phyloP scores from a whole-genome alignment of 2,797 vertebrate species.

The Thripadectes ignobilis region DNA sequence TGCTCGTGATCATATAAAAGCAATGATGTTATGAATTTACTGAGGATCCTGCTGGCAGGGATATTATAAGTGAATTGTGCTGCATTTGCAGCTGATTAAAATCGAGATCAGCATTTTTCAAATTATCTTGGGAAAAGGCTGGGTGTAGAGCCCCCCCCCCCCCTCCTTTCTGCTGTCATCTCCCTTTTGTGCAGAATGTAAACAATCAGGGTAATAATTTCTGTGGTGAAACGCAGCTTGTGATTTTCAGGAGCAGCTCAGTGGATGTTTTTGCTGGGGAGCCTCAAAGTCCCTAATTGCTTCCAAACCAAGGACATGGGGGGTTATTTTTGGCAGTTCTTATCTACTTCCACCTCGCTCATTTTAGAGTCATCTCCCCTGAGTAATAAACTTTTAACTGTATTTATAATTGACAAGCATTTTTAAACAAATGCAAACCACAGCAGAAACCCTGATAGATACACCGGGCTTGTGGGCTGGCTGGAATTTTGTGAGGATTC shows the following conservation, averaged over 20 bases:
- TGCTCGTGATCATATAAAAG: constrained; percentile 60
- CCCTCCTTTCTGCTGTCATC: constrained; percentile 40
- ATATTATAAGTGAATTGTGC: constrained; percentile 69
- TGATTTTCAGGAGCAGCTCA: not conserved
- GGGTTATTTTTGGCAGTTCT: not conserved
- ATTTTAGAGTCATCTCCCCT: not conserved
- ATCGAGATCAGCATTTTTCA: constrained; percentile 71
- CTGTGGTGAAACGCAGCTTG: not conserved
- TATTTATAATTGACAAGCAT: constrained; percentile 20
- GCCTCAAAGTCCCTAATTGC: not conserved
- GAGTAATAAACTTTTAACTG: constrained; percentile 17
- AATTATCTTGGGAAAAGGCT: constrained; percentile 61
- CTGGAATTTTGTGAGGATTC: not conserved
- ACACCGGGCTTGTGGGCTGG: not conserved
- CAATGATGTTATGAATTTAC: constrained; percentile 66
- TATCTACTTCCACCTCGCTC: not conserved
- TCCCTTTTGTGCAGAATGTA: constrained; percentile 49
- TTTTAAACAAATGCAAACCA: constrained; percentile 33
- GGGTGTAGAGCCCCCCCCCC: not conserved
- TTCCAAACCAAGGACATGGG: not conserved
- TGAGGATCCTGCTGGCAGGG: constrained; percentile 63
- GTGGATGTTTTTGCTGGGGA: not conserved
- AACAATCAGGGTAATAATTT: constrained; percentile 54
- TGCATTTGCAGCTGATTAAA: constrained; percentile 71
- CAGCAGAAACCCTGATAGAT: constrained; percentile 23